A percentile compares a stretch with the other conserved stretches of the same genome.
phyloP scores from a whole-genome alignment of 2,888 invertebrate species.

The Cylloceria caligata region DNA sequence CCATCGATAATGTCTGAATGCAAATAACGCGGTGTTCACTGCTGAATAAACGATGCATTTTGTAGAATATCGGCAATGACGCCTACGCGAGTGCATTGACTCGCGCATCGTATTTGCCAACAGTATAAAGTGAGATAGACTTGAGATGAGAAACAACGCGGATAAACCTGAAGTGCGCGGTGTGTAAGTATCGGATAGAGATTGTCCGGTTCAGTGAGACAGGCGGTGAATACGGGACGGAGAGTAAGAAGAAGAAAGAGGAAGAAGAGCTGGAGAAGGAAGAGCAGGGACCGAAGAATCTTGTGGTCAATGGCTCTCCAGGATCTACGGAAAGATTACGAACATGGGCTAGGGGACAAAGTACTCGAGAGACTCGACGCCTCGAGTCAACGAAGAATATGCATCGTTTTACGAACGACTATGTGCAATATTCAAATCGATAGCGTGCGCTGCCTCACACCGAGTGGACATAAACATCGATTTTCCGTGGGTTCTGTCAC shows the following conservation, averaged over 20 bases:
- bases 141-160: constrained; percentile 28
- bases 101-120: constrained; percentile 31
- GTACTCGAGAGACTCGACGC: constrained; percentile 28
- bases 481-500: constrained; percentile 54
- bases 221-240: constrained; percentile 16
- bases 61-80: constrained; percentile 42
- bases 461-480: constrained; percentile 53
- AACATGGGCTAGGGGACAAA: constrained; percentile 5
- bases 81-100: constrained; percentile 48
- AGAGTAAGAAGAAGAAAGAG: constrained; percentile 14
- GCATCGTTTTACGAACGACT: constrained; percentile 55
- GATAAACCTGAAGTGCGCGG: constrained; percentile 24
- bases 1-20: constrained; percentile 17
- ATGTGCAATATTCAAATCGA: constrained; percentile 61
- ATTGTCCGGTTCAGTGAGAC: constrained; percentile 34
- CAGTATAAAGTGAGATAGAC: constrained; percentile 40
- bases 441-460: constrained; percentile 16
- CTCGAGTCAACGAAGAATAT: constrained; percentile 56
- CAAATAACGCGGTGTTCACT: neutral
- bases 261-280: constrained; percentile 9
- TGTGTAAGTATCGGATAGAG: constrained; percentile 42
- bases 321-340: constrained; percentile 50
- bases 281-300: constrained; percentile 31
- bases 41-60: constrained; percentile 27
- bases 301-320: constrained; percentile 48